Base-by-base conservation (phyloP, 1,140 invertebrate genomes). In the Apis florea region DNA sequence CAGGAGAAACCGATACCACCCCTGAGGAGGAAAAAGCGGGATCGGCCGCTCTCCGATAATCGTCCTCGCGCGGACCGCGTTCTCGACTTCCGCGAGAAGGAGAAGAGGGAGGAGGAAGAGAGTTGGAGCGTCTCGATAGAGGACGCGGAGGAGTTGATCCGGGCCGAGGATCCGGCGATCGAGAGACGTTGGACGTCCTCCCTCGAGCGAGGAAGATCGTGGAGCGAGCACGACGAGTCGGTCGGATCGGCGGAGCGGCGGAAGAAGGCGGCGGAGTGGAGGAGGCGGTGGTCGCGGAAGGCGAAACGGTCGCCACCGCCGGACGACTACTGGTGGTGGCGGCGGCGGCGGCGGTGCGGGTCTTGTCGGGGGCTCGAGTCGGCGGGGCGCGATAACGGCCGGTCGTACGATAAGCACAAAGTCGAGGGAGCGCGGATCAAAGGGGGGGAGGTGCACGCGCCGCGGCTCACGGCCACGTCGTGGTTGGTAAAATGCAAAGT, bases 261-360 rank as follows among this genome's bases (percentile, higher is more conserved):
- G 17, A 21, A 58, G 17, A 83, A 68, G 68, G 21, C 66, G 47
- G n/a, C 63, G 47, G 54, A 63, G 19, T 40, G 59, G 64, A 54
- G 40, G 49, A 47, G 49, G 24, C 61, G n/a, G n/a, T n/a, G n/a
- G n/a, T n/a, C n/a, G n/a, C n/a, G 40, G 58, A 92, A 92, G 69
- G 66, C 85, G 13, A 93, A 93, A 68, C 86, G 82, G 26, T 93
- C 90, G 19, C 92, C 91, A 17, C 88, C 92, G 31, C 90, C 91
- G 6, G 73, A 83, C 40, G 59, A 84, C 11, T 56, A n/a, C n/a
- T n/a, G 61, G 11, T 66, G 82, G 78, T 83, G 82, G 54, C 79
- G 80, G 68, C n/a, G 61, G 11, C 68, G 82, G 78, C 84, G 82
- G 54, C 79, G 80, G 68, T 90, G 74, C 70, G 58, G 75, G 67